phyloP scores from a whole-genome alignment of 2,113 vertebrate species.

The Sakesphorus luctuosus region DNA sequence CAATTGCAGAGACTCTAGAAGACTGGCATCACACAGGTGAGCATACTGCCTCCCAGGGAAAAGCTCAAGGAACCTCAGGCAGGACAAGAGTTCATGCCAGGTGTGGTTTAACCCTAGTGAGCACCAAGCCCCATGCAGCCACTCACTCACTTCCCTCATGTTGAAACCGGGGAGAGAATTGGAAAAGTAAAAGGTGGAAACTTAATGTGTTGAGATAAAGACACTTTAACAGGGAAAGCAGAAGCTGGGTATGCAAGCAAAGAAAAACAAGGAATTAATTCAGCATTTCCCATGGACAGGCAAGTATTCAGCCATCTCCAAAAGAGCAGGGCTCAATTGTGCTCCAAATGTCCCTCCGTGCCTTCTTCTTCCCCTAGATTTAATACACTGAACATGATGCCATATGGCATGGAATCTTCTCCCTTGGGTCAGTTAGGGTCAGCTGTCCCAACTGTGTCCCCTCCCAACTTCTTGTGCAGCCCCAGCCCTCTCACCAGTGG shows the following conservation, averaged over 20 bases:
- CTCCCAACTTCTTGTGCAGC: not conserved
- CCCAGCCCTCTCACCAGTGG: rapidly evolving
- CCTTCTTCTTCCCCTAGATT: not conserved
- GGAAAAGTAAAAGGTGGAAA: not conserved
- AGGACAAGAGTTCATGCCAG: not conserved
- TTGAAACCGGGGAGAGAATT: not conserved
- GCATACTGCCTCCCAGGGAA: not conserved
- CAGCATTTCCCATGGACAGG: not conserved
- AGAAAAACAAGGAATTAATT: not conserved
- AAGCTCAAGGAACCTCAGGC: not conserved
- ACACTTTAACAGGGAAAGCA: not conserved
- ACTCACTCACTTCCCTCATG: not conserved
- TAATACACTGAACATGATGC: not conserved
- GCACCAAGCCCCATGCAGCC: not conserved
- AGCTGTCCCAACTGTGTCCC: not conserved
- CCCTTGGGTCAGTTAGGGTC: not conserved
- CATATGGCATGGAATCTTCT: not conserved
- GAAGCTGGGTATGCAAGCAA: rapidly evolving
- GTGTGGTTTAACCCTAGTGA: not conserved
- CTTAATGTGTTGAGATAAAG: not conserved
- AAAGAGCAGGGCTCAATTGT: not conserved
- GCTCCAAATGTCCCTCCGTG: not conserved
- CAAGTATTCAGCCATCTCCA: not conserved
- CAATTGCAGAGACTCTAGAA: not conserved
- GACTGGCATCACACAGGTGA: not conserved